Evolutionary conservation across 2,888 invertebrate species (phyloP).

Genomic region (Euzophera pinguis): DNA sequence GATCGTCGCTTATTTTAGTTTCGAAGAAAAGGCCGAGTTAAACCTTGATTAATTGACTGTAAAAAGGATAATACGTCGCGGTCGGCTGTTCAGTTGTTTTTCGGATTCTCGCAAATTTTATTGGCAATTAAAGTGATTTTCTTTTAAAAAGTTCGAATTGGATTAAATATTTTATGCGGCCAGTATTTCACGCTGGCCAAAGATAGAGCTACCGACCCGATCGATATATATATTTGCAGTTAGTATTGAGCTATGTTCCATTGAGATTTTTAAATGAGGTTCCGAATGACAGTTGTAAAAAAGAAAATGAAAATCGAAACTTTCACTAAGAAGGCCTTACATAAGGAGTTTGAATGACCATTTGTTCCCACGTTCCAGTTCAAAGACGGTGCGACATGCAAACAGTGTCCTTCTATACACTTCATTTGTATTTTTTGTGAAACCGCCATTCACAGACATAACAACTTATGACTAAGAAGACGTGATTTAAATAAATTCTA

Average conservation of each 20-base stretch:
- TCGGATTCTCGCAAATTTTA: slow-evolving; percentile 45
- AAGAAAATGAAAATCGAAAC: slow-evolving; percentile 15
- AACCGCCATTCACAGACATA: slow-evolving; percentile 51
- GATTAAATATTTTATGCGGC: not conserved
- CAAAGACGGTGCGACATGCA: slow-evolving; percentile 32
- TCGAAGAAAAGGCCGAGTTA: slow-evolving; percentile 41
- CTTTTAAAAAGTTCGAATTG: slow-evolving; percentile 16
- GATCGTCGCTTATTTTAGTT: slow-evolving; percentile 49
- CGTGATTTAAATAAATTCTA: slow-evolving; percentile 69
- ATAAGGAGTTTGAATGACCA: slow-evolving; percentile 25
- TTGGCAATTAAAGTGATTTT: slow-evolving; percentile 54
- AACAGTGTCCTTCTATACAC: slow-evolving; percentile 53
- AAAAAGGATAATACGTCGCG: slow-evolving; percentile 53
- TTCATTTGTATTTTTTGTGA: slow-evolving; percentile 31
- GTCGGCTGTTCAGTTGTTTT: slow-evolving; percentile 46
- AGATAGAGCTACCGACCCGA: too few species aligned
- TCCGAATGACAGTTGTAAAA: slow-evolving; percentile 15
- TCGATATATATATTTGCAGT: too few species aligned
- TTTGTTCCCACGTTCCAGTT: slow-evolving; percentile 63
- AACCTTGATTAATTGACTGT: slow-evolving; percentile 57
- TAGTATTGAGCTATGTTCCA: not conserved
- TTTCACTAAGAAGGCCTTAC: slow-evolving; percentile 10
- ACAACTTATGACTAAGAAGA: slow-evolving; percentile 66
- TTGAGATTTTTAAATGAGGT: not conserved
- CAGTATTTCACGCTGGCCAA: not conserved